These are phyloP conservation scores for Neodontobutis hainanensis DNA, from an alignment of 2,113 vertebrate genomes.

Conservation along the genomic window DNA sequence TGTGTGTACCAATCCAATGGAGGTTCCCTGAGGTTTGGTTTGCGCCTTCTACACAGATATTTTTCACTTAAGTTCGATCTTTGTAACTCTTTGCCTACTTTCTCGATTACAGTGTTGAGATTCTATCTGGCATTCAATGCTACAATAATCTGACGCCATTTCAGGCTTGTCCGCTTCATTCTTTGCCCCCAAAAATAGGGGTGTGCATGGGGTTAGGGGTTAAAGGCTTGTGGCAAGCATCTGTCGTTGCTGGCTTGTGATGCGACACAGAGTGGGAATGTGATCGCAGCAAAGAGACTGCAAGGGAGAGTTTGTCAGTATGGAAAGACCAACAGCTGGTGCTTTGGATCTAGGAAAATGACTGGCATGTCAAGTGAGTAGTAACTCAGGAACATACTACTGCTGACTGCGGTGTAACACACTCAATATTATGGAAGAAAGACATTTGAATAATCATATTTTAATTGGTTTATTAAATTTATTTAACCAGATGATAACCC, in stretches of 20 bases:
- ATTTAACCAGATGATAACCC: no score
- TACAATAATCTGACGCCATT: slow-evolving; percentile 63
- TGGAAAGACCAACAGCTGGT: slow-evolving; percentile 88
- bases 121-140: slow-evolving; percentile 21
- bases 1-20: background rate
- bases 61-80: no score
- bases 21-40: background rate
- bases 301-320: slow-evolving; percentile 49
- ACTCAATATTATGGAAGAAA: background rate
- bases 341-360: slow-evolving; percentile 86
- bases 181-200: slow-evolving; percentile 76
- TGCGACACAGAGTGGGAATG: slow-evolving; percentile 65
- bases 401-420: slow-evolving; percentile 7
- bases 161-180: slow-evolving; percentile 66
- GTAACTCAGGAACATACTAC: slow-evolving; percentile 61
- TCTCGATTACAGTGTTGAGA: slow-evolving; percentile 2
- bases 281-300: slow-evolving; percentile 53
- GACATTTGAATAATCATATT: no score
- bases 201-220: slow-evolving; percentile 71
- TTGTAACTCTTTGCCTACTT: background rate
- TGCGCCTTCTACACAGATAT: background rate
- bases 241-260: slow-evolving; percentile 76
- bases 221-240: slow-evolving; percentile 74
- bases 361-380: slow-evolving; percentile 76
- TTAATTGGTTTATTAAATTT: no score